Conservation (phyloP, 2,888 invertebrate species). For the Megamerina dolium region DNA sequence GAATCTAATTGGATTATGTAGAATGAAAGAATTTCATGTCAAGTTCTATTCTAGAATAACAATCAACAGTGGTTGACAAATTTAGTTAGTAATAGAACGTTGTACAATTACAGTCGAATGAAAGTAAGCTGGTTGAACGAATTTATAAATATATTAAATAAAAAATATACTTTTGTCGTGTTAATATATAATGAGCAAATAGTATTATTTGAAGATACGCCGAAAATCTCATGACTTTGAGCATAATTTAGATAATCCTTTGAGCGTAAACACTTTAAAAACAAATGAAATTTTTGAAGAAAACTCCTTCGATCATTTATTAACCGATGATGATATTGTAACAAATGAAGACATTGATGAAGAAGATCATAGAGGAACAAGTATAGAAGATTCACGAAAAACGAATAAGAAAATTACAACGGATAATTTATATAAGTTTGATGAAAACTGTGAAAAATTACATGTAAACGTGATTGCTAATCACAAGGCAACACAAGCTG, state of each 20-base stretch:
- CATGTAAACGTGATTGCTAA: slow-evolving; percentile 1
- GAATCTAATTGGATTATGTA: slow-evolving; percentile 26
- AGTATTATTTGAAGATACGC: slow-evolving; percentile 20
- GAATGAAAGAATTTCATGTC: slow-evolving; percentile 23
- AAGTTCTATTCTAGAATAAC: no score
- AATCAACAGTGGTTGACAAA: slow-evolving; percentile 10
- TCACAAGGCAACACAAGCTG: no score
- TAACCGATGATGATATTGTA: slow-evolving; percentile 27
- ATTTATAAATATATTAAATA: slow-evolving; percentile 8
- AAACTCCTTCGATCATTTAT: slow-evolving; percentile 18
- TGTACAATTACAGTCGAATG: slow-evolving; percentile 15
- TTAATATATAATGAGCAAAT: slow-evolving; percentile 18
- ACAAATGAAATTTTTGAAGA: slow-evolving; percentile 19
- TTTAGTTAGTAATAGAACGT: slow-evolving; percentile 13
- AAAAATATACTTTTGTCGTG: not conserved
- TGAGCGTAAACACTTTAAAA: slow-evolving; percentile 8
- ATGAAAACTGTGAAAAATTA: no score
- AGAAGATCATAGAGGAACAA: not conserved
- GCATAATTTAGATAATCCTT: slow-evolving; percentile 9
- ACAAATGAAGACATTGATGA: slow-evolving; percentile 19
- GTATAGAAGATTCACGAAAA: no score
- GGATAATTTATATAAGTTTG: no score
- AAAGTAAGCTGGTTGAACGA: slow-evolving; percentile 4
- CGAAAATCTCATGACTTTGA: slow-evolving; percentile 19
- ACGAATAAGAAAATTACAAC: no score